Evolutionary conservation across 2,888 invertebrate genomes (phyloP).

Genomic region (Synanthedon myopaeformis): DNA sequence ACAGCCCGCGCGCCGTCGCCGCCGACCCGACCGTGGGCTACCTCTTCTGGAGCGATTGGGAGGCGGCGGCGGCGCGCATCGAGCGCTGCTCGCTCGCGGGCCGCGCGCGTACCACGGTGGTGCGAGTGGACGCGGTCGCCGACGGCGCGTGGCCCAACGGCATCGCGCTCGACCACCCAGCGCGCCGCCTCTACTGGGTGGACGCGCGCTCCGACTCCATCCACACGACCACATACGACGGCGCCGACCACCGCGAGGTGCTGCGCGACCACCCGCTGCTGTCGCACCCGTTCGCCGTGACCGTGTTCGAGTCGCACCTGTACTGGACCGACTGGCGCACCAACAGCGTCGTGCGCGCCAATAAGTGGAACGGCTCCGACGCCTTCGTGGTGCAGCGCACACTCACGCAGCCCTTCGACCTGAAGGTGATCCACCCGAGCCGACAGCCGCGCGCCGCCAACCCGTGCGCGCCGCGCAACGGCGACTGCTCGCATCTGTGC

Average conservation of each 20-base stretch:
- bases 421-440: conserved; percentile 74
- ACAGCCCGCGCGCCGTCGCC: conserved; percentile 85
- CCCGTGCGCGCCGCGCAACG: conserved; percentile 79
- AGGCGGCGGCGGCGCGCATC: conserved; percentile 80
- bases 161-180: conserved; percentile 80
- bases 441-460: conserved; percentile 56
- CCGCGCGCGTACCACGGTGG: conserved; percentile 71
- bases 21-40: conserved; percentile 81
- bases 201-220: conserved; percentile 89
- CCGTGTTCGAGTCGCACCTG: conserved; percentile 86
- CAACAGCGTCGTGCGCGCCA: conserved; percentile 86
- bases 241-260: conserved; percentile 76
- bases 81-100: conserved; percentile 87
- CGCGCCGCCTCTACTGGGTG: conserved; percentile 83
- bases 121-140: conserved; percentile 62
- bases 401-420: conserved; percentile 90
- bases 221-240: conserved; percentile 86
- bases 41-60: conserved; percentile 93
- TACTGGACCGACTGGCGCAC: conserved; percentile 97
- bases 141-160: conserved; percentile 89
- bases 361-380: conserved; percentile 88
- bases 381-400: conserved; percentile 84
- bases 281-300: conserved; percentile 90
- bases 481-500: conserved; percentile 86
- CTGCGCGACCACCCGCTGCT: conserved; percentile 80